phyloP scores from a whole-genome alignment of 2,797 vertebrate species.

The Poeciliopsis gracilis region DNA sequence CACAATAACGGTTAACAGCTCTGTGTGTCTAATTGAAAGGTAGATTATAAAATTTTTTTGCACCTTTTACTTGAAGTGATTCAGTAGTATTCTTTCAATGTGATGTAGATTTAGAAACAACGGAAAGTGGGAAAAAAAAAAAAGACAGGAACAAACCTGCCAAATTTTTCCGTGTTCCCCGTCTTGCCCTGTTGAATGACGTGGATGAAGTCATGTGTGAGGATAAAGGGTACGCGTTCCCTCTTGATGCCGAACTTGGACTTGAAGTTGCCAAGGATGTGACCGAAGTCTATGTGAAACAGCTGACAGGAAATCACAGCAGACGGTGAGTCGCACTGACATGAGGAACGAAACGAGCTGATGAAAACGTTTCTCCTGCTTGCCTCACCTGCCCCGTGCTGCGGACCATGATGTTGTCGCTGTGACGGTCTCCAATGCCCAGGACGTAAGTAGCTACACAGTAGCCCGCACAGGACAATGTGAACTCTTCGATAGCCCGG shows the following conservation, averaged over 20 bases:
- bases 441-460: conserved; percentile 99
- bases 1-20: not conserved
- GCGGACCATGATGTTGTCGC: conserved; percentile 99
- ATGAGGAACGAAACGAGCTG: not conserved
- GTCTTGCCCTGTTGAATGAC: conserved; percentile 99
- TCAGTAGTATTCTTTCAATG: not conserved
- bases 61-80: not conserved
- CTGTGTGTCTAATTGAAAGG: not conserved
- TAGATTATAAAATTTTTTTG: not conserved
- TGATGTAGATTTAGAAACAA: not conserved
- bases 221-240: conserved; percentile 98
- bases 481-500: conserved; percentile 97
- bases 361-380: not conserved
- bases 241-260: conserved; percentile 99
- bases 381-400: conserved; percentile 93
- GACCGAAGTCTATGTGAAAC: conserved; percentile 98
- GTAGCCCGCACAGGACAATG: conserved; percentile 98
- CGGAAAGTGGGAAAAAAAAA: not conserved
- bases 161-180: conserved; percentile 96
- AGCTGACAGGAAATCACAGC: conserved; percentile 78
- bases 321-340: not conserved
- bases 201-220: conserved; percentile 99
- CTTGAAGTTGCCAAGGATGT: conserved; percentile 99
- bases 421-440: conserved; percentile 97
- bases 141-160: conserved; percentile 76